These are phyloP conservation scores for Platanista minor DNA, from an alignment of 2,113 vertebrate species.

Conservation along the genomic window DNA sequence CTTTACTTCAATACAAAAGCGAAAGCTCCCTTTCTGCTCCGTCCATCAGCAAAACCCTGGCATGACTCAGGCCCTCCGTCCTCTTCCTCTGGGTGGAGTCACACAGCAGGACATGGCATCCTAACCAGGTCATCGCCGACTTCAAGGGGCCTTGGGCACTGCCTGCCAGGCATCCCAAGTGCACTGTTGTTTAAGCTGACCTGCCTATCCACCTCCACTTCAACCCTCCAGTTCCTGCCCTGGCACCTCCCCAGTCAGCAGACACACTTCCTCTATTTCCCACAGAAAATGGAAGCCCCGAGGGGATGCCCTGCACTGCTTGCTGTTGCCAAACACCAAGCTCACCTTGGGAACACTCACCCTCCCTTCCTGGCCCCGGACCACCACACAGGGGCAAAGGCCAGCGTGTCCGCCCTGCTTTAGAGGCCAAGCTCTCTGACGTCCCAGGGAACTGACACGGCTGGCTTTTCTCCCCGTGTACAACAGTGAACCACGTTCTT, in stretches of 20 bases:
- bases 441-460: neutral
- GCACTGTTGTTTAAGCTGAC: rapidly evolving
- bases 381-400: neutral
- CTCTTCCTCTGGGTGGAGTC: neutral
- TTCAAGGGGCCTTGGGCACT: rapidly evolving
- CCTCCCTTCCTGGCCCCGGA: no score
- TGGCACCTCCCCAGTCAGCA: neutral
- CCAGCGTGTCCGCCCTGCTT: neutral
- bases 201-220: neutral
- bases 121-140: rapidly evolving
- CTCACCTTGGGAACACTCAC: no score
- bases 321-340: neutral
- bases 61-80: neutral
- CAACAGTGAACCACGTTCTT: rapidly evolving
- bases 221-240: neutral
- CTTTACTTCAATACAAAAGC: rapidly evolving
- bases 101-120: neutral
- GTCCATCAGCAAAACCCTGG: neutral
- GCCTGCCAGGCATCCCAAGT: rapidly evolving
- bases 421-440: neutral
- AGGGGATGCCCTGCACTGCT: rapidly evolving
- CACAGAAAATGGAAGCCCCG: no score
- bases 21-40: neutral
- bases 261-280: neutral
- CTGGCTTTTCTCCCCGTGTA: no score